Percentiles rank a stretch among this genome's conserved stretches.
These are phyloP conservation scores for Aphodius granarius DNA, from an alignment of 2,888 invertebrate genomes.

Conservation along the genomic window DNA sequence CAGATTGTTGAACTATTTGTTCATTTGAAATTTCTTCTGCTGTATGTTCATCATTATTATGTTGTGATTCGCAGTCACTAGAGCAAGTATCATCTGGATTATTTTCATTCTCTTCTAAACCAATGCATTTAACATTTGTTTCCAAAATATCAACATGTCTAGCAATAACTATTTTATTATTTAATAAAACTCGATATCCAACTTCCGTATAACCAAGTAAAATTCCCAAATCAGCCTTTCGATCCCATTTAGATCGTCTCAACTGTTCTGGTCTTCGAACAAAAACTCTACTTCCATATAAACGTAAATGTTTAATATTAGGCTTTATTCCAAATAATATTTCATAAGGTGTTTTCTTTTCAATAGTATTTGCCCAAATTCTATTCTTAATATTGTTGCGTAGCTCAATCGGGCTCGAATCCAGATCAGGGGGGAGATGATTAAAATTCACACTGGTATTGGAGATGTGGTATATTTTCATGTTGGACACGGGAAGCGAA, in stretches of 20 bases:
- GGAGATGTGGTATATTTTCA: too few relatives aligned
- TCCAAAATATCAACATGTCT: constrained; percentile 23
- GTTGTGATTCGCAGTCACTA: neutral
- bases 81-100: constrained; percentile 6
- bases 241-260: constrained; percentile 17
- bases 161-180: constrained; percentile 23
- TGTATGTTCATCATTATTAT: neutral
- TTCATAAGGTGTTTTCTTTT: constrained; percentile 13
- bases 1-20: neutral
- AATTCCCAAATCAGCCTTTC: constrained; percentile 18
- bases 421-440: too few relatives aligned
- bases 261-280: constrained; percentile 24
- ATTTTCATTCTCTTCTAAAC: constrained; percentile 10
- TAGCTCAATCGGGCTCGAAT: too few relatives aligned
- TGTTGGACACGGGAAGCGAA: too few relatives aligned
- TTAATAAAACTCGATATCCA: constrained; percentile 22
- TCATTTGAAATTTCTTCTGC: too few relatives aligned
- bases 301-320: constrained; percentile 20
- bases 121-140: constrained; percentile 21
- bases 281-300: constrained; percentile 29
- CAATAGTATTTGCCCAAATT: constrained; percentile 19
- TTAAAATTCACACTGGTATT: too few relatives aligned
- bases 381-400: constrained; percentile 12
- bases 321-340: constrained; percentile 22
- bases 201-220: constrained; percentile 23